phyloP scores from a whole-genome alignment of 2,797 vertebrate genomes.

The Argentina silus region DNA sequence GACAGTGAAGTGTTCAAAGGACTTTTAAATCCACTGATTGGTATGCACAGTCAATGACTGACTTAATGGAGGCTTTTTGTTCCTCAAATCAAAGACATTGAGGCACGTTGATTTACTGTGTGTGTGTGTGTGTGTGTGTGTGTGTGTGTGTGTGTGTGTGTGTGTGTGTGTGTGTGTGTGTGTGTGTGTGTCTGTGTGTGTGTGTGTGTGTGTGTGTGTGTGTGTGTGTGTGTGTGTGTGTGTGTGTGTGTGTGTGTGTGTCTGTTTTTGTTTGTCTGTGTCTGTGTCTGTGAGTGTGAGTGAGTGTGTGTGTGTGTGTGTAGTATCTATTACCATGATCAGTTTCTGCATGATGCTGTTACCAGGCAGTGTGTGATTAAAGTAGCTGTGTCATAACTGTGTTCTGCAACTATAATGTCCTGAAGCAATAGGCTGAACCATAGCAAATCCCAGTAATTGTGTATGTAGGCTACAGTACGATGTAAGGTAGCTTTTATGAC shows the following conservation, averaged over 20 bases:
- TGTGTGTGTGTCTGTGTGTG: neutral
- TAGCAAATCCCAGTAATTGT: neutral
- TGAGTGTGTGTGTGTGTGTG: neutral
- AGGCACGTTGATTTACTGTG: constrained; percentile 57
- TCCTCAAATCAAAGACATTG: constrained; percentile 64
- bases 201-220: neutral
- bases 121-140: neutral
- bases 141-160: neutral
- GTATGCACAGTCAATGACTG: constrained; percentile 58
- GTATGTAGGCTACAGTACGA: neutral
- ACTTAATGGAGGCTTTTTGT: constrained; percentile 57
- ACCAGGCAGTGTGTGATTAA: constrained; percentile 1
- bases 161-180: neutral
- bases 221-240: constrained; percentile 4
- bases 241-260: neutral
- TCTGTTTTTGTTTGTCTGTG: neutral
- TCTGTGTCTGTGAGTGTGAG: neutral
- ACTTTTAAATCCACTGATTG: constrained; percentile 59
- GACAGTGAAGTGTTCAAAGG: constrained; percentile 49
- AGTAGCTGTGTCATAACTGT: neutral
- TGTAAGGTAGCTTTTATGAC: neutral
- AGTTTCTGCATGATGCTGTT: neutral
- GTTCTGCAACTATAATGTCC: constrained; percentile 1
- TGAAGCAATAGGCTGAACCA: neutral
- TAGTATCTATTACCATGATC: neutral